Base-by-base conservation (phyloP, 2,797 vertebrate species). In the Dallia pectoralis region DNA sequence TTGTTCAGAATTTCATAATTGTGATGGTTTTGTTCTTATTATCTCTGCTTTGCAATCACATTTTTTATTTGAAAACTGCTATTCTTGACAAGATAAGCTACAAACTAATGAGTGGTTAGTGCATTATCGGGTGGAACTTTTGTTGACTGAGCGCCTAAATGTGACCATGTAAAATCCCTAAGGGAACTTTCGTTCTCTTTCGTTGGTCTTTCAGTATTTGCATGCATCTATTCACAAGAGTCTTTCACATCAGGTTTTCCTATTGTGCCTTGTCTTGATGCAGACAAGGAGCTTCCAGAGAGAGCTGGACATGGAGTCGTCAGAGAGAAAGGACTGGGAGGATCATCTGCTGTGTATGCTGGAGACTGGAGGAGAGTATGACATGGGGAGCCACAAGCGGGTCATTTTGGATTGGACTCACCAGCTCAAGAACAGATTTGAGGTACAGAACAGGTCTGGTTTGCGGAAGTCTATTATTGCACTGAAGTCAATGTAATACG, bases 401-500 rank as follows among this genome's bases (percentile, higher is more conserved):
- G 72, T 87, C 83, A 92, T 94, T 84, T 77, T 93, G 90, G 93
- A 93, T 72, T 94, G 93, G 93, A 88, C 86, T 0, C 79, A 87
- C 72, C 85, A 85, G 77, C 88, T 93, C 47, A 93, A 86, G 76
- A 87, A 81, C 84, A 82, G 84, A 59, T 79, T 86, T 74, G 84
- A 93, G 87, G 93, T 93, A 83, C 82, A 22, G 27, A 25, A 32
- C 27, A 32, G 44, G 18, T n/a, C 11, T 2, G 11, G 53, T n/a
- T 25, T 56, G 9, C n/a, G n/a, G n/a, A n/a, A n/a, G 51, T 19
- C 22, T 8, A 56, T n/a, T 53, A 56, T 19, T 6, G 51, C 22
- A 22, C 51, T 56, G 4, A 56, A 22, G 51, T 56, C 19, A n/a
- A n/a, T 56, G 51, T 56, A 19, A 8, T 56, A 18, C 19, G 4